A percentile compares a stretch with the other conserved stretches of the same genome.
Evolutionary conservation across 2,113 vertebrate genomes (phyloP).

Genomic region (Petrocephalus zakoni): DNA sequence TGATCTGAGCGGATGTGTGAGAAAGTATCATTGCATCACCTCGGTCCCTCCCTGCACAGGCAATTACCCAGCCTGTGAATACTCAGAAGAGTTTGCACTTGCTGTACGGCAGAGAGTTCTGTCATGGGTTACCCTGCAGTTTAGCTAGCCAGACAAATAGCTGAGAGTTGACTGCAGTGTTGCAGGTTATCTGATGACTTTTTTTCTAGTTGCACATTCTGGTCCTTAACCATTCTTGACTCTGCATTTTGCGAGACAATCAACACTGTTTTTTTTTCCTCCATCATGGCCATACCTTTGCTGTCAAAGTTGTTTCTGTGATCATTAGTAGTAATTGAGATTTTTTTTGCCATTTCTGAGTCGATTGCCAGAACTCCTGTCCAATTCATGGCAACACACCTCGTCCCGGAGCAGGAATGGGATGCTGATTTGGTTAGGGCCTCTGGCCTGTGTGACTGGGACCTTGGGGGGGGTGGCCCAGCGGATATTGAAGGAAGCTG

Average conservation of each 20-base stretch:
- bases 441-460: not conserved
- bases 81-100: not conserved
- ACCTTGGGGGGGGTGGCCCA: not conserved
- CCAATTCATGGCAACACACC: not conserved
- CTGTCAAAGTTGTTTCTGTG: not conserved
- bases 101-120: too few species aligned
- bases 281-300: not conserved
- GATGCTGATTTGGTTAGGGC: not conserved
- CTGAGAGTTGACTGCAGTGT: not conserved
- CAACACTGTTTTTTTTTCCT: not conserved
- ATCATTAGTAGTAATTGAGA: not conserved
- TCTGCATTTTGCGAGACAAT: not conserved
- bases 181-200: not conserved
- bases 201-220: not conserved
- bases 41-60: not conserved
- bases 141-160: not conserved
- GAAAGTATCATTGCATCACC: not conserved
- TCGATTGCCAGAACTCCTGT: not conserved
- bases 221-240: not conserved
- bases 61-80: not conserved
- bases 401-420: not conserved
- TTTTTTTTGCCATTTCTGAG: not conserved
- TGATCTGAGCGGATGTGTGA: not conserved
- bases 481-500: not conserved
- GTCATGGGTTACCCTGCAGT: not conserved